Evolutionary conservation across 2,888 invertebrate species (phyloP).

Genomic region (Mesorhabditis spiculigera): DNA sequence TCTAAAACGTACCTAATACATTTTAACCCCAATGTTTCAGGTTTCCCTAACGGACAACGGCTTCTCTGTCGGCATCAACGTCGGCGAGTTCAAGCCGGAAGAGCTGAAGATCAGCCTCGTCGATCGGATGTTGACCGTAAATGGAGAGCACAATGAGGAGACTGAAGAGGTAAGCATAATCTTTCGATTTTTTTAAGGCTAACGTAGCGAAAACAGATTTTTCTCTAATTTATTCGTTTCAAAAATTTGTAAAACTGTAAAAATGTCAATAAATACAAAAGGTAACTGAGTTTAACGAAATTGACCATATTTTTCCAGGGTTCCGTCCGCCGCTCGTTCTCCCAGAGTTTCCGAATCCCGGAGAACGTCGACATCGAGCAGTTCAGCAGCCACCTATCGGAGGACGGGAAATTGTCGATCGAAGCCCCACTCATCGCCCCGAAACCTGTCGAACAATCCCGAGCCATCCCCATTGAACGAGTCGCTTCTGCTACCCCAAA

Average conservation of each 20-base stretch:
- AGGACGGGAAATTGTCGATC: constrained; percentile 24
- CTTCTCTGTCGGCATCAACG: constrained; percentile 28
- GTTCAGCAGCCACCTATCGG: constrained; percentile 17
- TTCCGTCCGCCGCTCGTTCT: constrained; percentile 23
- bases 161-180: constrained; percentile 24
- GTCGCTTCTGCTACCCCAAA: too few species aligned
- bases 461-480: too few species aligned
- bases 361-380: constrained; percentile 24
- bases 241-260: background rate
- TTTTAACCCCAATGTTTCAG: too few species aligned
- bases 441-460: too few species aligned
- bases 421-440: constrained; percentile 13
- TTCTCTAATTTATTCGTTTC: too few species aligned
- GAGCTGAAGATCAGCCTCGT: constrained; percentile 33
- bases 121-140: constrained; percentile 24
- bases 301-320: background rate
- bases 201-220: background rate
- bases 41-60: constrained; percentile 9
- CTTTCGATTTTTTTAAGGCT: constrained; percentile 8
- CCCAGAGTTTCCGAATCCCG: constrained; percentile 26
- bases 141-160: constrained; percentile 27
- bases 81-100: constrained; percentile 30
- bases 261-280: background rate
- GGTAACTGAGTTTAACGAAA: background rate
- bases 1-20: too few species aligned